Evolutionary conservation across 2,797 vertebrate species (phyloP), one percentile per base, ranked within the genome.

Genomic region (Tangara arthus): DNA sequence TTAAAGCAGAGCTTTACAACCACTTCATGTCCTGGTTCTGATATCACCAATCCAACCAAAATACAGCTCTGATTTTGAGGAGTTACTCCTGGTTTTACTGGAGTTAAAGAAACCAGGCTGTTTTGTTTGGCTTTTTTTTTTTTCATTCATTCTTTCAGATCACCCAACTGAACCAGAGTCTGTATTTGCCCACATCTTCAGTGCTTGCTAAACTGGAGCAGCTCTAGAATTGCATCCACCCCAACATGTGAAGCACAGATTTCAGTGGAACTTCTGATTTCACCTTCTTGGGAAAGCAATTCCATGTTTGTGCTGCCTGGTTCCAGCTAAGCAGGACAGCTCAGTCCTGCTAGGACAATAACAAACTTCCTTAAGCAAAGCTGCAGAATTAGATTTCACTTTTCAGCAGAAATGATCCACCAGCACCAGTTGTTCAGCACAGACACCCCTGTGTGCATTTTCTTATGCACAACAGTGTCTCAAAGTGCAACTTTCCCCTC

Each of bases 171-270:
- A 77, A 66, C 21, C 39, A 13, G 44, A 37, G 41, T 12, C 57
- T 50, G 15, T 27, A 22, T 49, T 63, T 79, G 22, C 56, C 32
- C 9, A 20, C 11, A 28, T 28, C n/a, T 68, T 37, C 57, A 35
- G 53, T 6, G 26, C 44, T 15, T 23, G 26, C 35, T 42, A 41
- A 72, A 63, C 66, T 73, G 56, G 20, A 63, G 73, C 24, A 28
- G 7, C 56, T 66, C 65, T 9, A 9, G 8, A 63, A 50, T 6
- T 68, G 35, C 8, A 30, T 32, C 46, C 11, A 1, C 6, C 14
- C 18, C 37, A 34, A 52, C 30, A 61, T 0, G 0, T 1, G 15
- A 73, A 69, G 12, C 35, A 27, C 16, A 30, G 50, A 23, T n/a
- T 71, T 64, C 35, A 66, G 30, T 24, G 64, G n/a, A 47, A 53